Evolutionary conservation across 2,797 vertebrate species (phyloP).

Genomic region (Lepus townsendii): DNA sequence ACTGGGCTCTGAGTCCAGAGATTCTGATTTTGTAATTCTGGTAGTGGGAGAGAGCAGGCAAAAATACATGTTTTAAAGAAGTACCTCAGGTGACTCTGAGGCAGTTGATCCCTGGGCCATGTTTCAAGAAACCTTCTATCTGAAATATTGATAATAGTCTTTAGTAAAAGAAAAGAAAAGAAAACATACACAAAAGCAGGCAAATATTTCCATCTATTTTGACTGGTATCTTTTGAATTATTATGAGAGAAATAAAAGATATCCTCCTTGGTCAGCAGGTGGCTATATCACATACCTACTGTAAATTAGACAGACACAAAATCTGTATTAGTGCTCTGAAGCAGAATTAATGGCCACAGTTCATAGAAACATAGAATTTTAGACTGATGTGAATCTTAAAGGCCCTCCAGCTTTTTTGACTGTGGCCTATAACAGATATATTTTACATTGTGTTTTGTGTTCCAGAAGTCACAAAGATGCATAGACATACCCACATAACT

Average conservation of each 20-base stretch:
- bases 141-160: slow-evolving; percentile 22
- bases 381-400: not conserved
- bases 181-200: slow-evolving; percentile 4
- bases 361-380: slow-evolving; percentile 22
- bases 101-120: not conserved
- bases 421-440: not conserved
- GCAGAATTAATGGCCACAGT: not conserved
- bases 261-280: not conserved
- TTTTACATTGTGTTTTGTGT: not conserved
- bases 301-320: not conserved
- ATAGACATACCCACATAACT: not conserved
- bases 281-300: not conserved
- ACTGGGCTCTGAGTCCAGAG: not conserved
- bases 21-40: not conserved
- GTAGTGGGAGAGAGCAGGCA: not conserved
- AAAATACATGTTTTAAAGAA: not conserved
- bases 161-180: slow-evolving; percentile 28
- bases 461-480: not conserved
- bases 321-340: not conserved
- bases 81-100: not conserved
- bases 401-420: not conserved
- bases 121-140: slow-evolving; percentile 52
- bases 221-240: not conserved
- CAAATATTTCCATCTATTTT: slow-evolving; percentile 38
- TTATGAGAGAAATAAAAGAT: slow-evolving; percentile 20